Evolutionary conservation across 2,113 vertebrate genomes (phyloP), one percentile per base, ranked within the genome.

Genomic region (Alligator mississippiensis): DNA sequence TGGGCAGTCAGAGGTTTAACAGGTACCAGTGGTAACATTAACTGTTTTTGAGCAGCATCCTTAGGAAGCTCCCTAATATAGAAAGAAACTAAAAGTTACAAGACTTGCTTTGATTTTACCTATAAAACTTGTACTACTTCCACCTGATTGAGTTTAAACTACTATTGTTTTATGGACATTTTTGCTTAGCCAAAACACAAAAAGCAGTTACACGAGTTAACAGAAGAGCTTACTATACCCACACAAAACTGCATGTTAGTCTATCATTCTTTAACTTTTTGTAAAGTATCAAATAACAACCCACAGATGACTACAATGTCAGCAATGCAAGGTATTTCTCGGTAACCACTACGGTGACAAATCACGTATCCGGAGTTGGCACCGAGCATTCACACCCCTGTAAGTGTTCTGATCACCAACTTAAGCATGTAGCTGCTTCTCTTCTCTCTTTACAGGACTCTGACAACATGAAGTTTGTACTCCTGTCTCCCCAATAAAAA

Each of bases 61-160:
- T 85, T 25, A 57, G 93, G 94, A 86, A 98, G 89, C 10, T 77
- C 89, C 99, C 99, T 99, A 97, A 34, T 82, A 81, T 34, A 58
- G 89, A 94, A 70, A 94, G 55, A 90, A 92, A 87, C 4, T 82
- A 79, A 79, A 11, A 95, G 63, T 68, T 72, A n/a, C 11, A 74
- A 90, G 78, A 62, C 1, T 17, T 0, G 5, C 12, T 21, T 25
- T 9, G 11, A 10, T 83, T 76, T 85, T 54, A 55, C 38, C 38
- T 62, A 9, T 25, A 59, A 70, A 89, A 84, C 2, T 14, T 59
- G 74, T 1, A 5, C 64, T 79, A 47, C 77, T 81, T n/a, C 25
- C 38, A 58, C 1, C 59, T 63, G 59, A 1, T 9, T 55, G 28
- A 21, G 19, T 3, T 13, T 5, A 18, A 70, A 64, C 3, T 2